phyloP scores from a whole-genome alignment of 1,140 invertebrate species.

The Trachelipus rathkii region DNA sequence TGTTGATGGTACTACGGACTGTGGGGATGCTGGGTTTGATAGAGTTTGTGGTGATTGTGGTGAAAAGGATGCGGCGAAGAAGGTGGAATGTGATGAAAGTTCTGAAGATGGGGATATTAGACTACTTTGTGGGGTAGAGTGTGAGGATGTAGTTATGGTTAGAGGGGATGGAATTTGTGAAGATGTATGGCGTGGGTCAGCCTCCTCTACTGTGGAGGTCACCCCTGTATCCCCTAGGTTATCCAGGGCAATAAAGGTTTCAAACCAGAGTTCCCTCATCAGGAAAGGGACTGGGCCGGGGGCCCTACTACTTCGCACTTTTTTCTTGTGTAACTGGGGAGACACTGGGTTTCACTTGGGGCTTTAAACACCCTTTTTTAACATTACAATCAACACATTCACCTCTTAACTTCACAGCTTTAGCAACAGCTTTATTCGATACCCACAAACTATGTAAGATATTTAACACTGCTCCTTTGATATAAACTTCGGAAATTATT shows the following conservation, averaged over 20 bases:
- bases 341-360: no score
- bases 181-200: background rate
- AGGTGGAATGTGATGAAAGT: background rate
- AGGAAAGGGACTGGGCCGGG: background rate
- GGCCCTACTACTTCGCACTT: background rate
- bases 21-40: background rate
- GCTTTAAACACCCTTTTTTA: no score
- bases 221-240: background rate
- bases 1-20: background rate
- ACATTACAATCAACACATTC: background rate
- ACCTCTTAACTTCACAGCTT: background rate
- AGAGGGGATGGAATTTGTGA: background rate
- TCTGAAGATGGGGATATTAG: background rate
- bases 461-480: background rate
- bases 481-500: background rate
- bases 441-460: background rate
- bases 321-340: no score
- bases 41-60: background rate
- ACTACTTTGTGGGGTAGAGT: background rate
- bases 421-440: background rate
- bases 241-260: constrained; percentile 9
- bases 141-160: background rate
- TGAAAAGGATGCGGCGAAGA: background rate
- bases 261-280: background rate
- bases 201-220: constrained; percentile 1